These are phyloP conservation scores for Anser cygnoides DNA, from an alignment of 2,113 vertebrate genomes.

Conservation along the genomic window DNA sequence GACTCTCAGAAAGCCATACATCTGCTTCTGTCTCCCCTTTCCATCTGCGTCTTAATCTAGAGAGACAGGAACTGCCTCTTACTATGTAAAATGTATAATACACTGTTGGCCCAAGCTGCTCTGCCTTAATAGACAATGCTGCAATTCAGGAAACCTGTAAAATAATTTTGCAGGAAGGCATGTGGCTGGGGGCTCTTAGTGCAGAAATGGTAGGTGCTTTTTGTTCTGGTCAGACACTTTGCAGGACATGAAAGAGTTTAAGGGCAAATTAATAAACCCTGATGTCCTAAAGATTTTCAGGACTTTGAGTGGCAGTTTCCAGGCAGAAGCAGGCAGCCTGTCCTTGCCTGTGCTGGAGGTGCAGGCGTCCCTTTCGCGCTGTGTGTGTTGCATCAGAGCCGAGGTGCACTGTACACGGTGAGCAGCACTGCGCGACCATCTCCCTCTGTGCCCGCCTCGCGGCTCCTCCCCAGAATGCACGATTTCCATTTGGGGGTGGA, in stretches of 20 bases:
- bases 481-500: neutral
- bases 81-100: neutral
- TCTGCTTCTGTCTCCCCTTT: neutral
- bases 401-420: rapidly evolving
- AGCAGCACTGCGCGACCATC: neutral
- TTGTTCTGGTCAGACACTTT: neutral
- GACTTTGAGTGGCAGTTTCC: neutral
- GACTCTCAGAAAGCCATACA: neutral
- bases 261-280: neutral
- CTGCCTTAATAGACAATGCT: neutral
- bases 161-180: neutral
- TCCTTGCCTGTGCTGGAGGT: neutral
- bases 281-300: neutral
- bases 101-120: neutral
- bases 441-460: neutral
- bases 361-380: neutral
- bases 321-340: neutral
- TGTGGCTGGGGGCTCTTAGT: neutral
- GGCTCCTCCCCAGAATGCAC: neutral
- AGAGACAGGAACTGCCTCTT: neutral
- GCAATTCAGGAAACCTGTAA: neutral
- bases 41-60: neutral
- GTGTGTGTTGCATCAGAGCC: neutral
- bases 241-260: neutral
- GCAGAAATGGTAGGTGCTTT: neutral